A percentile compares a stretch with the other conserved stretches of the same genome.
Evolutionary conservation across 2,888 invertebrate genomes (phyloP).

Genomic region (Embidobia sp.): DNA sequence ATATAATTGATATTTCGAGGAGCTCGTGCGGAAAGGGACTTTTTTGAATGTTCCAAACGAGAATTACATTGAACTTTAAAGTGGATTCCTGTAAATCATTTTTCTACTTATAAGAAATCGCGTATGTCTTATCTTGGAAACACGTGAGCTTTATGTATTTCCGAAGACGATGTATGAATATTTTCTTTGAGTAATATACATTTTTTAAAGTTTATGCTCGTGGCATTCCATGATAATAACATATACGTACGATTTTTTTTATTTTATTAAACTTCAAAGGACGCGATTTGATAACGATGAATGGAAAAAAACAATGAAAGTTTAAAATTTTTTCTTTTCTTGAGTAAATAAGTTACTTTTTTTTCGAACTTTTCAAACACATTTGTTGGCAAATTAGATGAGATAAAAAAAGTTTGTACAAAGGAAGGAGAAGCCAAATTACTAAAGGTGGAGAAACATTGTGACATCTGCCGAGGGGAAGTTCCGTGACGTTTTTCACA

Average conservation of each 20-base stretch:
- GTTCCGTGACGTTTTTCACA: conserved; percentile 65
- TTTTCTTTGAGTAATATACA: conserved; percentile 22
- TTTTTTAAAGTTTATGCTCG: conserved; percentile 11
- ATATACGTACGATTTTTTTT: not conserved
- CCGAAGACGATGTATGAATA: conserved; percentile 36
- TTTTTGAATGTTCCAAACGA: conserved; percentile 51
- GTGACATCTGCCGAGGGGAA: conserved; percentile 71
- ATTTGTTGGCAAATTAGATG: conserved; percentile 63
- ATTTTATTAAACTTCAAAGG: conserved; percentile 5
- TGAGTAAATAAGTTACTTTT: conserved; percentile 25
- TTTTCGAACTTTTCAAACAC: conserved; percentile 53
- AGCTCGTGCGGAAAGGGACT: conserved; percentile 1
- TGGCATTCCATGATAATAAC: conserved; percentile 14
- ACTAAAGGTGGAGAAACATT: conserved; percentile 68
- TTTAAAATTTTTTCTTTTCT: conserved; percentile 34
- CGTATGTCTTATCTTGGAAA: conserved; percentile 28
- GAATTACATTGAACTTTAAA: conserved; percentile 45
- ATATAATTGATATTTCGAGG: conserved; percentile 32
- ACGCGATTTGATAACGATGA: conserved; percentile 25
- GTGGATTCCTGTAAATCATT: conserved; percentile 51
- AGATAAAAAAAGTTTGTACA: conserved; percentile 60
- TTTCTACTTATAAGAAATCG: conserved; percentile 37
- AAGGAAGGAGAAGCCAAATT: conserved; percentile 67
- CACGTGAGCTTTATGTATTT: conserved; percentile 45
- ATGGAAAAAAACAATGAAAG: conserved; percentile 18